phyloP scores from a whole-genome alignment of 1,140 invertebrate genomes.

The Tetraneura akinire region DNA sequence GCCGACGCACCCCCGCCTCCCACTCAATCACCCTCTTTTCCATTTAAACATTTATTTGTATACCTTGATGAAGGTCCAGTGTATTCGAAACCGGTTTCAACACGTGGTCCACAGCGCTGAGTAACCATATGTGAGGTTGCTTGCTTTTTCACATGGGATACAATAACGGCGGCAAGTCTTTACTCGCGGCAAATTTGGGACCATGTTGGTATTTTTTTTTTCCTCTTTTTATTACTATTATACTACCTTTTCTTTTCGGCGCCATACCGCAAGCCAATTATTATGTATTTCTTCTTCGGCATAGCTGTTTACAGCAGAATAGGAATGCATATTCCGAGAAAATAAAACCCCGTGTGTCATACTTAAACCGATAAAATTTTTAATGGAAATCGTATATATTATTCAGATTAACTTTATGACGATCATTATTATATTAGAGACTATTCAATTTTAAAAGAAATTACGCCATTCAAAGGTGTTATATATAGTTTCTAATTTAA shows the following conservation, averaged over 20 bases:
- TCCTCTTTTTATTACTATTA: neutral
- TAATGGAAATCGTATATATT: no score
- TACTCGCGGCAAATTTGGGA: neutral
- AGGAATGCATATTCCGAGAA: neutral
- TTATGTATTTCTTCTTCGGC: neutral
- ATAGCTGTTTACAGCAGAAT: neutral
- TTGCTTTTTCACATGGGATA: constrained; percentile 26
- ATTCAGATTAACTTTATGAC: no score
- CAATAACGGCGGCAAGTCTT: neutral
- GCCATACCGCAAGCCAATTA: constrained; percentile 14
- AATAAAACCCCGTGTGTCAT: neutral
- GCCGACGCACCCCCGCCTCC: constrained; percentile 8
- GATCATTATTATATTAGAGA: no score
- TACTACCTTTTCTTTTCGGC: constrained; percentile 28
- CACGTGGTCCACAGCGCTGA: constrained; percentile 33
- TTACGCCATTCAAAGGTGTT: no score
- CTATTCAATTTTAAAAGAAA: no score
- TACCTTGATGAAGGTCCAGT: constrained; percentile 19
- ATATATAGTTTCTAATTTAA: no score
- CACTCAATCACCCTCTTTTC: neutral
- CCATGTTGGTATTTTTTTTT: constrained; percentile 17
- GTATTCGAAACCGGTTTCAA: constrained; percentile 26
- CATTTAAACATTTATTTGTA: constrained; percentile 19
- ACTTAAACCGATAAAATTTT: no score
- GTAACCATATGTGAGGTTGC: constrained; percentile 4